Evolutionary conservation across 2,113 vertebrate genomes (phyloP), one percentile per base, ranked within the genome.

Genomic region (Syrrhaptes paradoxus): DNA sequence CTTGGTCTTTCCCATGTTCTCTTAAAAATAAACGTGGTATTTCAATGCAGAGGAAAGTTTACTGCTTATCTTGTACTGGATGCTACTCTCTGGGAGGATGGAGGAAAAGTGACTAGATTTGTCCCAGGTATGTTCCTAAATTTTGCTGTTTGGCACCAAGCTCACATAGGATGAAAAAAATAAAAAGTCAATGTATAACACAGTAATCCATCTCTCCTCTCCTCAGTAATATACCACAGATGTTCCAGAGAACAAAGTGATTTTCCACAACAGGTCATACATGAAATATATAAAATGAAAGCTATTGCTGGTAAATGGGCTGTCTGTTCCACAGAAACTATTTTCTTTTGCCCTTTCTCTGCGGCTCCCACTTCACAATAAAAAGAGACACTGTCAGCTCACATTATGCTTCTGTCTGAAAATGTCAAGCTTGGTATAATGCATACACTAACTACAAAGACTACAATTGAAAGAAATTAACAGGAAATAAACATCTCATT

Each of bases 251-350:
- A 93, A 84, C 43, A 90, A 95, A 93, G 20, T 24, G 17, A 83
- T 79, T 94, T 95, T 94, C 49, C 41, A 49, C 41, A 91, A 66
- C 28, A 85, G n/a, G 25, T 89, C 74, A 73, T 83, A 89, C n/a
- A 81, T 17, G 5, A 92, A 95, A 89, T 54, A 72, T 14, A 57
- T 68, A 36, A 91, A 95, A 89, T 45, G 22, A 75, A 91, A 85
- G 8, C 20, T 76, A 31, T 73, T 82, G 48, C 66, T 76, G 13
- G 49, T 85, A 80, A 85, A 88, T 58, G 32, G n/a, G 1, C 26
- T 87, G 36, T 62, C 36, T 85, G 25, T 79, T 89, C 52, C 62
- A 79, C 29, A 76, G 46, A 91, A 95, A 46, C 4, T 34, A 58
- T 54, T 93, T 92, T 72, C 22, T 92, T 79, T 81, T 63, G 34